Percentiles rank a stretch among this genome's conserved stretches.
These are phyloP conservation scores for Pristionchus fissidentatus DNA, from an alignment of 2,888 invertebrate genomes.

Conservation along the genomic window DNA sequence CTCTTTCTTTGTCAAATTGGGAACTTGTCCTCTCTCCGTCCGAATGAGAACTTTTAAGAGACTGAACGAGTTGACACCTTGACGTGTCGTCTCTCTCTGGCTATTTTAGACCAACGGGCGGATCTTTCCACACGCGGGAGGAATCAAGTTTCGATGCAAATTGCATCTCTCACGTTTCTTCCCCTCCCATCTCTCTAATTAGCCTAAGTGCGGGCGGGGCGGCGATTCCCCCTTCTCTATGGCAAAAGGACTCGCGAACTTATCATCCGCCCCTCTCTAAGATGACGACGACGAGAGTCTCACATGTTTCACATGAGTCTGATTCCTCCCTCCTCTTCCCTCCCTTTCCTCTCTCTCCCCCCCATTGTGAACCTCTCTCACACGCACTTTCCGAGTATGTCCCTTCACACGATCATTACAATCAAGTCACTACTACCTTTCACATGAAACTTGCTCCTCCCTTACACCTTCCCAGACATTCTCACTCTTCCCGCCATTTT, in stretches of 20 bases:
- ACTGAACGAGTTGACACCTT: neutral
- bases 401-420: neutral
- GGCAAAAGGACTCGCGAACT: neutral
- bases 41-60: neutral
- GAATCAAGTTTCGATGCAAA: constrained; percentile 34
- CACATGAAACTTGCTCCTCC: neutral
- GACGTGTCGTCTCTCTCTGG: neutral
- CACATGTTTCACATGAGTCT: neutral
- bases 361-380: no score
- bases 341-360: neutral
- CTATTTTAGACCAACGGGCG: neutral
- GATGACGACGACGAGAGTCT: neutral
- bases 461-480: neutral
- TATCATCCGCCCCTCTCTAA: neutral
- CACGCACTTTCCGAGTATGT: no score
- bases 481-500: no score
- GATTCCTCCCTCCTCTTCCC: neutral
- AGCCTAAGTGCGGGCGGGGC: constrained; percentile 10
- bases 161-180: constrained; percentile 18
- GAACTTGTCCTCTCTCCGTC: neutral
- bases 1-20: neutral
- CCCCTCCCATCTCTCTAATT: neutral
- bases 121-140: neutral
- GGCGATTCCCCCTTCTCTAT: neutral
- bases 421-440: neutral